Evolutionary conservation across 2,113 vertebrate genomes (phyloP).

Genomic region (Empidonax alnorum): DNA sequence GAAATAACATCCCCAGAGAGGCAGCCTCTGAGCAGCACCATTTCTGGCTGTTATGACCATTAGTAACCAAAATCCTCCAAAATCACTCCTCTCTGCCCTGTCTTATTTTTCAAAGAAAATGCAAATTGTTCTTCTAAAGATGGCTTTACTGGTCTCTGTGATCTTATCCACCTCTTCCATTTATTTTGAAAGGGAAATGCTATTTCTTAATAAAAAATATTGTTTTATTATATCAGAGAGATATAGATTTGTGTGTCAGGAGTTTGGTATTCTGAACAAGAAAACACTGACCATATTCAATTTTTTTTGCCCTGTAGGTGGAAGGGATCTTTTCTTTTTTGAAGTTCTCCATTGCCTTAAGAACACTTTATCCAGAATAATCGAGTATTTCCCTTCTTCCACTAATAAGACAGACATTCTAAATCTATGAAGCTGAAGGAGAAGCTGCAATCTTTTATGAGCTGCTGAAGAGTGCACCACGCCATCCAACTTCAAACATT

Average conservation of each 20-base stretch:
- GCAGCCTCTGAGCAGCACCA: background rate
- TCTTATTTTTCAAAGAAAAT: background rate
- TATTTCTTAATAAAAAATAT: background rate
- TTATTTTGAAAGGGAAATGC: background rate
- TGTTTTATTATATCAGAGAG: background rate
- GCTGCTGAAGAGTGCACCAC: background rate
- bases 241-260: background rate
- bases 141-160: background rate
- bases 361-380: background rate
- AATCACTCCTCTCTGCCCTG: background rate
- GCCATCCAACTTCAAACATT: background rate
- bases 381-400: background rate
- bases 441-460: background rate
- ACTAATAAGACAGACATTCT: background rate
- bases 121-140: background rate
- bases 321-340: background rate
- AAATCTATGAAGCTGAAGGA: background rate
- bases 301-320: background rate
- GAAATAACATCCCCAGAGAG: background rate
- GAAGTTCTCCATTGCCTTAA: background rate
- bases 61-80: background rate
- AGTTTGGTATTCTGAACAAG: background rate
- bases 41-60: background rate
- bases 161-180: accelerated
- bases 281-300: background rate